Percentiles rank a stretch among this genome's conserved stretches.
Evolutionary conservation across 1,140 invertebrate species (phyloP).

Genomic region (Brachionus rotundiformis): DNA sequence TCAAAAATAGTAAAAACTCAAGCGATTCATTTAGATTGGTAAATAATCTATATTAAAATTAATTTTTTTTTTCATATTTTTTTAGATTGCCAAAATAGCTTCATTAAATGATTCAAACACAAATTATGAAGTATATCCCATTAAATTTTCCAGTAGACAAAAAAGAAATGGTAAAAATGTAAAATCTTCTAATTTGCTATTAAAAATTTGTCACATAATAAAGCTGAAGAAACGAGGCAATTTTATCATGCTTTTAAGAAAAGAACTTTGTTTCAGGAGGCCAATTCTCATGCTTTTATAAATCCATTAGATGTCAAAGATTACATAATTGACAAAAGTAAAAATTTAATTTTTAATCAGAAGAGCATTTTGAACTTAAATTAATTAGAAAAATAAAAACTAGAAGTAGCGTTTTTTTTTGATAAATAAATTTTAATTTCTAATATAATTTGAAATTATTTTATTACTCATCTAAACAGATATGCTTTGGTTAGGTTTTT

Average conservation of each 20-base stretch:
- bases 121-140: constrained; percentile 19
- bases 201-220: neutral
- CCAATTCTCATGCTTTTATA: neutral
- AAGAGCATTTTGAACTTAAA: too few species aligned
- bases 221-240: neutral
- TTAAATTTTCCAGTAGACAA: neutral
- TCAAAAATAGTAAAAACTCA: neutral
- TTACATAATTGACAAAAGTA: neutral
- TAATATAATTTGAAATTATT: too few species aligned
- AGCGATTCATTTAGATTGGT: constrained; percentile 3
- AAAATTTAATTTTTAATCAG: neutral
- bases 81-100: neutral
- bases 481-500: too few species aligned
- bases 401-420: too few species aligned
- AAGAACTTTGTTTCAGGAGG: neutral
- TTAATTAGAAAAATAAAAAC: too few species aligned
- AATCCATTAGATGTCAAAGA: neutral
- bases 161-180: constrained; percentile 15
- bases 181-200: neutral
- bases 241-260: constrained; percentile 20
- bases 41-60: neutral
- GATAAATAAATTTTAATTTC: neutral
- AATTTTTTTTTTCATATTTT: neutral
- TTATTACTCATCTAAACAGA: too few species aligned
- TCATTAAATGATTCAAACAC: neutral